Percentiles rank a stretch among this genome's conserved stretches.
These are phyloP conservation scores for Cassiopea andromeda DNA, from an alignment of 30 jellyfish, hydroid and myxozoan genomes.

Conservation along the genomic window DNA sequence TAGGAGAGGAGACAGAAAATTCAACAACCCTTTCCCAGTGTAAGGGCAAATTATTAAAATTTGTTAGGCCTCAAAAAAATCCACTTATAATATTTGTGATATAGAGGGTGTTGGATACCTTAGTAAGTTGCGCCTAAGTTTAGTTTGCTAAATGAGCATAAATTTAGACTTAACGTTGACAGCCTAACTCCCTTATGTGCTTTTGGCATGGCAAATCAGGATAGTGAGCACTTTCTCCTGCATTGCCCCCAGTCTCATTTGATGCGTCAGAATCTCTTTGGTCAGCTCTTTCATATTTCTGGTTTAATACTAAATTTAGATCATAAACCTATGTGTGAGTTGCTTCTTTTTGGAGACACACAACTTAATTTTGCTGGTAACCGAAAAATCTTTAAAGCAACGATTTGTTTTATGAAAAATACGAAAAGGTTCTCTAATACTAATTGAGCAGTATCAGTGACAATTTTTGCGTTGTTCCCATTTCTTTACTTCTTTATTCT, in stretches of 20 bases:
- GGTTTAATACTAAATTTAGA: slow-evolving; percentile 2
- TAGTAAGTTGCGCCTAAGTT: not conserved
- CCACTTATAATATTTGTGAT: not conserved
- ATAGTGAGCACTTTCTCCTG: not conserved
- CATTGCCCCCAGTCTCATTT: slow-evolving; percentile 28
- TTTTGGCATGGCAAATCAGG: not conserved
- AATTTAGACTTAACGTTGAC: not conserved
- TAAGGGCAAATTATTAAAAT: not conserved
- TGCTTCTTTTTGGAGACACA: not conserved
- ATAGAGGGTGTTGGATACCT: not conserved
- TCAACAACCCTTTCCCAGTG: not conserved
- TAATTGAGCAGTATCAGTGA: not conserved
- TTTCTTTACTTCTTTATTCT: too few relatives aligned
- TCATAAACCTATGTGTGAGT: not conserved
- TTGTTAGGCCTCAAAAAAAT: not conserved
- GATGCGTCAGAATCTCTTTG: slow-evolving; percentile 44
- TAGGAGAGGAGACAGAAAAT: not conserved
- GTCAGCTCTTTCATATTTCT: slow-evolving; percentile 24
- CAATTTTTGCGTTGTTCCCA: too few relatives aligned
- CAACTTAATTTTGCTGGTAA: too few relatives aligned
- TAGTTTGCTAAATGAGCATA: not conserved
- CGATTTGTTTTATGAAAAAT: not conserved
- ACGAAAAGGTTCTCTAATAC: not conserved
- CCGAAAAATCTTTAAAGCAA: not conserved
- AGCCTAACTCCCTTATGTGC: not conserved